Evolutionary conservation across 2,113 vertebrate genomes (phyloP).

Genomic region (Gymnogyps californianus): DNA sequence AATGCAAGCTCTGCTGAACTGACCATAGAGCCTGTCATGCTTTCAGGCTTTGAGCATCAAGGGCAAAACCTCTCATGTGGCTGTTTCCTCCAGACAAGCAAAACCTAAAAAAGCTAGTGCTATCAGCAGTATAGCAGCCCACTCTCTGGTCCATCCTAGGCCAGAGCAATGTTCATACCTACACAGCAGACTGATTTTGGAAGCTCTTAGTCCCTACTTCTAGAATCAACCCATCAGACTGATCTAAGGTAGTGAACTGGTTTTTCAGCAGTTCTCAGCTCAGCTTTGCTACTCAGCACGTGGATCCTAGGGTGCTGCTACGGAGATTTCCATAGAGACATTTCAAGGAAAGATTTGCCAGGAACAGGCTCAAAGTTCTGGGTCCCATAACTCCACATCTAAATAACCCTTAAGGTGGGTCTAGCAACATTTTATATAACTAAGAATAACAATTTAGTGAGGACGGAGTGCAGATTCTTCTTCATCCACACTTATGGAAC

Average conservation of each 20-base stretch:
- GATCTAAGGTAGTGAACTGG: too few relatives aligned
- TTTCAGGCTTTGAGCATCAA: not conserved
- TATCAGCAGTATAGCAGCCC: not conserved
- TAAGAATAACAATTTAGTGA: not conserved
- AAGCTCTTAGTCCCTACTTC: not conserved
- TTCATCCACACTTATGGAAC: fast-evolving
- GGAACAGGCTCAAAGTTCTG: not conserved
- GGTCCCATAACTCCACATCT: not conserved
- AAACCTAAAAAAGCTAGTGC: not conserved
- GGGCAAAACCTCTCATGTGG: not conserved
- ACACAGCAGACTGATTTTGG: not conserved
- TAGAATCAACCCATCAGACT: not conserved
- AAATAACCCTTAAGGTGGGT: not conserved
- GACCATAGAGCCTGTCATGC: not conserved
- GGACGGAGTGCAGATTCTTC: not conserved
- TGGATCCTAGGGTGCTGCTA: not conserved
- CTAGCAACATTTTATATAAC: not conserved
- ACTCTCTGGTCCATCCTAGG: not conserved
- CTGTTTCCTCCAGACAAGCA: not conserved
- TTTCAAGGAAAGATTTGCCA: not conserved
- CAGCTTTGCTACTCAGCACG: not conserved
- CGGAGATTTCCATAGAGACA: fast-evolving
- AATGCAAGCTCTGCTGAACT: not conserved
- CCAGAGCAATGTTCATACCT: not conserved
- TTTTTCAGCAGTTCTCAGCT: not conserved